Evolutionary conservation across 2,797 vertebrate species (phyloP).

Genomic region (Takifugu ocellatus): DNA sequence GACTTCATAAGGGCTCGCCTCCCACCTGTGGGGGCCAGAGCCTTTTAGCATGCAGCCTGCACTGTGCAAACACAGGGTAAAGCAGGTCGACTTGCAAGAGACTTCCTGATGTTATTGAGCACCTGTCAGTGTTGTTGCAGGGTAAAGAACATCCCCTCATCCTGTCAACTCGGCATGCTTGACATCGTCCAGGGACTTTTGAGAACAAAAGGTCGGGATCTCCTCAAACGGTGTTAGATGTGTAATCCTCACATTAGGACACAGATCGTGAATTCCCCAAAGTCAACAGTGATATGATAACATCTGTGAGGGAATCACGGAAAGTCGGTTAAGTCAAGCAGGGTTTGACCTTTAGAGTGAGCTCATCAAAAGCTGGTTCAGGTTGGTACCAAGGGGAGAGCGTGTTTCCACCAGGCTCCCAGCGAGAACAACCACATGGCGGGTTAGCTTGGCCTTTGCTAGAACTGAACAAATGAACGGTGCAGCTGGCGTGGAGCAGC

Average conservation of each 20-base stretch:
- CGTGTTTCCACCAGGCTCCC: conserved; percentile 43
- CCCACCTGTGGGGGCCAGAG: conserved; percentile 22
- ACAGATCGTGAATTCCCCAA: conserved; percentile 20
- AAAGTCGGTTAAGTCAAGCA: not conserved
- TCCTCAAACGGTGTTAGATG: conserved; percentile 34
- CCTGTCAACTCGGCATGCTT: conserved; percentile 30
- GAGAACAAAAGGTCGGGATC: conserved; percentile 40
- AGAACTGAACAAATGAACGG: conserved; percentile 72
- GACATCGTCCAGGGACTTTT: conserved; percentile 43
- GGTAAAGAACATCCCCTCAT: conserved; percentile 23
- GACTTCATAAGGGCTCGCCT: conserved; percentile 27
- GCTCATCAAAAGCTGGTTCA: conserved; percentile 5
- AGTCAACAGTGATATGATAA: conserved; percentile 11
- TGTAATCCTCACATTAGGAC: conserved; percentile 49
- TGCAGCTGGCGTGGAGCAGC: conserved; percentile 62
- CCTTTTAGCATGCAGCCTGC: conserved; percentile 15
- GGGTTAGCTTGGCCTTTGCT: conserved; percentile 58
- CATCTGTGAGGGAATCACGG: conserved; percentile 7
- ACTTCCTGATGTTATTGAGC: conserved; percentile 13
- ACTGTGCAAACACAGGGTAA: conserved; percentile 2
- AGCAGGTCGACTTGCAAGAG: not conserved
- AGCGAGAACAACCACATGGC: conserved; percentile 62
- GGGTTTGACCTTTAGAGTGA: conserved; percentile 24
- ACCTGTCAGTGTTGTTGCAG: conserved; percentile 29
- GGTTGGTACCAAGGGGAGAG: conserved; percentile 16